Evolutionary conservation across 2,797 vertebrate species (phyloP), one percentile per base, ranked within the genome.

Genomic region (Sebastes matsubarae): DNA sequence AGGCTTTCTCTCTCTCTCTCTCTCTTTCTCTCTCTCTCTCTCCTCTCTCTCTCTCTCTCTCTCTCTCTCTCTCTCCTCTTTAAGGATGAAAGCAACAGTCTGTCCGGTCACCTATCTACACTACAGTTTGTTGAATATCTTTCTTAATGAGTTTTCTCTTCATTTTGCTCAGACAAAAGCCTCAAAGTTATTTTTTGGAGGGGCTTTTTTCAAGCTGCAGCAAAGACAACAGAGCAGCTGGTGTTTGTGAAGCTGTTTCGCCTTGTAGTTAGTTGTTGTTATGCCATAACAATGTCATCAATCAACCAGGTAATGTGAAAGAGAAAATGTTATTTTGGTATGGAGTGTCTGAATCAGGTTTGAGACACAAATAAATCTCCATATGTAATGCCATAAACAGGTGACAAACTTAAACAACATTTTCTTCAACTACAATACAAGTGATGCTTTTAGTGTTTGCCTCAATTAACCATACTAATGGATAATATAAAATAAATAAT

Each of bases 21-120:
- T 16, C 58, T 24, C 55, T 57, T 16, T 46, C 42, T 46, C 16
- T 46, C 7, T 46, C 42, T 16, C 38, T 42, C 36, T 81, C 84
- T 66, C 72, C 8, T 58, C 30, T 13, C 30, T 22, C 18, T n/a
- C 57, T 22, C 60, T 55, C 34, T 36, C 11, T 36, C 4, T 36
- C 36, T 38, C 36, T 6, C 38, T 8, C 22, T 24, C 29, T 18
- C 64, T 6, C 46, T 20, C 32, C 16, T 46, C 16, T 46, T 18
- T 72, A 60, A 75, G 30, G 6, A 50, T 64, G 54, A 65, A 32
- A 67, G 64, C 60, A 34, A 24, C 73, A 57, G 75, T 75, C 68
- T 79, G 68, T 65, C 29, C 29, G 55, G 75, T 82, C 87, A 69
- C 55, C 59, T 79, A 60, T 71, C 32, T 36, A 11, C 12, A 13